Evolutionary conservation across 1,140 invertebrate genomes (phyloP).

Genomic region (Brachionus manjavacas): DNA sequence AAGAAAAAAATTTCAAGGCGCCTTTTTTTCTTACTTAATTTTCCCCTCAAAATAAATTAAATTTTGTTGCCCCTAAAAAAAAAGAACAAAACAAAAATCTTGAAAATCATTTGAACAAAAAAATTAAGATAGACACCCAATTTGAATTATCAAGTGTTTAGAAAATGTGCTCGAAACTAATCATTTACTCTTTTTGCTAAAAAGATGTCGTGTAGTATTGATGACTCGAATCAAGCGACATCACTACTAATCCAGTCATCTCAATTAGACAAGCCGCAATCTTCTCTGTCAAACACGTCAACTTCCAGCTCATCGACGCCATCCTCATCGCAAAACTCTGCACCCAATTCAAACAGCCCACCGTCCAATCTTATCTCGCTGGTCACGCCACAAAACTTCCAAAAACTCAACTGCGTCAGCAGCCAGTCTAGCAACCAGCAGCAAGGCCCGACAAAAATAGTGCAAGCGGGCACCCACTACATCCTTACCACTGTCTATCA

Average conservation of each 20-base stretch:
- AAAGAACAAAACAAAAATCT: background rate
- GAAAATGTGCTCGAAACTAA: background rate
- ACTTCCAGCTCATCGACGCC: conserved; percentile 19
- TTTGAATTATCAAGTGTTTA: background rate
- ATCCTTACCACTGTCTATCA: background rate
- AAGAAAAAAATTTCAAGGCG: background rate
- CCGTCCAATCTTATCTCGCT: background rate
- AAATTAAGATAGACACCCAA: background rate
- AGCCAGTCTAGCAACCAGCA: background rate
- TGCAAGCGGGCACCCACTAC: conserved; percentile 14
- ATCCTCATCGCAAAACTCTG: background rate
- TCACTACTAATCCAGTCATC: conserved; percentile 16
- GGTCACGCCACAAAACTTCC: conserved; percentile 8
- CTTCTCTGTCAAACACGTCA: background rate
- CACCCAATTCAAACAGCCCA: background rate
- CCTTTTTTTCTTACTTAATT: conserved; percentile 37
- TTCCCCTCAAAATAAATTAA: conserved; percentile 30
- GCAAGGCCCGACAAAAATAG: conserved; percentile 9
- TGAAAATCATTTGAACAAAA: background rate
- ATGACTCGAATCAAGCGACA: background rate
- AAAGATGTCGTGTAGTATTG: conserved; percentile 34
- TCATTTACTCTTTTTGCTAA: background rate
- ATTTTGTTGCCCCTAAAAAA: background rate
- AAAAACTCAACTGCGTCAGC: background rate
- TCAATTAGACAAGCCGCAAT: background rate